Conservation (phyloP, 2,113 vertebrate species). For the Tragelaphus strepsiceros region DNA sequence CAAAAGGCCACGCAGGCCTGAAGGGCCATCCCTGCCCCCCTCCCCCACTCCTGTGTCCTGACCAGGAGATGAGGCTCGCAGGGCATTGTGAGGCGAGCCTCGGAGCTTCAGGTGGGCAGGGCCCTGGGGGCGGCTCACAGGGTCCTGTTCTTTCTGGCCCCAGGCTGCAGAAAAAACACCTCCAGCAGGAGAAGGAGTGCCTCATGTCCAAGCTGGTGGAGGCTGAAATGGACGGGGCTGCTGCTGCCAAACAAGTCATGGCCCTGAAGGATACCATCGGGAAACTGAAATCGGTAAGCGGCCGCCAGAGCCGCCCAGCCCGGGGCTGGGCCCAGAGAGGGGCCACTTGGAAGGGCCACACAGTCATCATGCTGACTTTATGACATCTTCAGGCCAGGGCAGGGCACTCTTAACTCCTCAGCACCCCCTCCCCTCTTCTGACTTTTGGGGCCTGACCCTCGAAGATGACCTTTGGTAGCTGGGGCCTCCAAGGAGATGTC, state of each 20-base stretch:
- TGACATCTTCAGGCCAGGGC: slow-evolving; percentile 51
- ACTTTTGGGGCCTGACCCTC: not conserved
- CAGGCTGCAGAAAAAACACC: slow-evolving; percentile 81
- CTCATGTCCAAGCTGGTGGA: slow-evolving; percentile 89
- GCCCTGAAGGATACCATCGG: slow-evolving; percentile 85
- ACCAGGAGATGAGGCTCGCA: not conserved
- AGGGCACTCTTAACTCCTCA: not conserved
- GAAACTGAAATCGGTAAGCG: slow-evolving; percentile 81
- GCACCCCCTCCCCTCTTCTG: not conserved
- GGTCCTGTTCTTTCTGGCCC: slow-evolving; percentile 54
- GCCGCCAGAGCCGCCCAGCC: not conserved
- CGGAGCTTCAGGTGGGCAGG: not conserved
- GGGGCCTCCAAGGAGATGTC: slow-evolving; percentile 38
- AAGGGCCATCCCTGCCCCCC: not conserved
- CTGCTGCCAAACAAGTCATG: slow-evolving; percentile 88
- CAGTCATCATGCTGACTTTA: slow-evolving; percentile 21
- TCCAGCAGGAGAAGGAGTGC: slow-evolving; percentile 84
- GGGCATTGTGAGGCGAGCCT: slow-evolving; percentile 57
- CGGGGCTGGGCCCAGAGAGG: not conserved
- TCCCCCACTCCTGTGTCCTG: not conserved
- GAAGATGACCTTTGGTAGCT: slow-evolving; percentile 49
- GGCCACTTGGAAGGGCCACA: not conserved
- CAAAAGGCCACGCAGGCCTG: not conserved
- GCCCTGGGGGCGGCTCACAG: slow-evolving; percentile 19
- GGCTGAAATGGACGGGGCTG: slow-evolving; percentile 88